Base-by-base conservation (phyloP, 2,797 vertebrate genomes). In the Champsocephalus gunnari region DNA sequence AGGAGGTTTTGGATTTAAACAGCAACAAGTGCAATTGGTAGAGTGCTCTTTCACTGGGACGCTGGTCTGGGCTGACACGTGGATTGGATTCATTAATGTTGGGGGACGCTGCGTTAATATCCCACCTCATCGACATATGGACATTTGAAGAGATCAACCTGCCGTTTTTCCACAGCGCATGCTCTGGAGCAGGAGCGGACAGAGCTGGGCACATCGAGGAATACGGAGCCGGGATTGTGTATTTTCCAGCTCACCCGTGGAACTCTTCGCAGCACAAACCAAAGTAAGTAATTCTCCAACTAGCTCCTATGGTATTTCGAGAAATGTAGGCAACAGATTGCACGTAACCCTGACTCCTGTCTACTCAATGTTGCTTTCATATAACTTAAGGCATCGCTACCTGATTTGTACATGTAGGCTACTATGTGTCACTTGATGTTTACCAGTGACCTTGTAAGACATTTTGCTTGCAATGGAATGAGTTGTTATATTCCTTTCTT, bases 141-240 rank as follows among this genome's bases (percentile, higher is more conserved):
- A 71, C 63, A 50, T 58, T 44, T 50, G 53, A 79, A 79, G 60
- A 72, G 28, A 48, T 38, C 64, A 66, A 80, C 53, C 54, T 38
- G 12, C 58, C 38, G 74, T 56, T 55, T 76, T 66, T 81, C 77
- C 81, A 73, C 69, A 24, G 85, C 70, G 81, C 76, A 73, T 90
- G 86, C 73, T 87, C 79, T 32, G 85, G 73, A 71, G 75, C 81
- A 70, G 83, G 84, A 83, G 73, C 72, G 81, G 58, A 87, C 67
- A 57, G 63, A 85, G 60, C 14, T 50, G 38, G 66, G 71, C 86
- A 88, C 86, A 58, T 80, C 82, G 87, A 93, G 93, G 91, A 92
- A 94, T 94, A 94, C 89, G 71, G 87, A 93, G 77, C 70, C 88
- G 48, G 73, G 77, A 82, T 88, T 89, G 67, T 24, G 82, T 83